Evolutionary conservation across 2,113 vertebrate species (phyloP).

Genomic region (Cathartes aura): DNA sequence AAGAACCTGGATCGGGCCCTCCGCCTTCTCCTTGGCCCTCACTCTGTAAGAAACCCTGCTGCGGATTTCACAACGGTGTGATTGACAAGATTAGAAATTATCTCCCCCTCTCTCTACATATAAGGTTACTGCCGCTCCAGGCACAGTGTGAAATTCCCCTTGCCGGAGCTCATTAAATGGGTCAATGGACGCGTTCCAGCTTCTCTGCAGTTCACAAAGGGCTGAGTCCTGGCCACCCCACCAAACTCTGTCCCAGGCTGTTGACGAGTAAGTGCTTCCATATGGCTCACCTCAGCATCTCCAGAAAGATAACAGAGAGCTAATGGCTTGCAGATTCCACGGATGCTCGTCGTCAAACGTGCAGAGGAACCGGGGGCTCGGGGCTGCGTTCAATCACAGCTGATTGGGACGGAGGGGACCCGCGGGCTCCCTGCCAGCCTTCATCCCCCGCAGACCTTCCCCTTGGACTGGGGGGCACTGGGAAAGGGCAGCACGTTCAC

Average conservation of each 20-base stretch:
- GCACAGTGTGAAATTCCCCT: slow-evolving; percentile 78
- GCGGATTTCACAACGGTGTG: slow-evolving; percentile 66
- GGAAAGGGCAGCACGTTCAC: background rate
- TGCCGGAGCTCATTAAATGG: slow-evolving; percentile 76
- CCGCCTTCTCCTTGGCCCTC: slow-evolving; percentile 53
- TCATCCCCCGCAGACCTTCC: background rate
- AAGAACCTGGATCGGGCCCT: slow-evolving; percentile 51
- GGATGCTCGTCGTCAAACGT: slow-evolving; percentile 21
- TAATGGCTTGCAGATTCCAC: slow-evolving; percentile 75
- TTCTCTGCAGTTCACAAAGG: slow-evolving; percentile 73
- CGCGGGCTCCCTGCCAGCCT: background rate
- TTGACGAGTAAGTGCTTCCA: slow-evolving; percentile 75
- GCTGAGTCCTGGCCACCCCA: slow-evolving; percentile 70
- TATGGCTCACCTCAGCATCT: slow-evolving; percentile 75
- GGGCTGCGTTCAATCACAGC: slow-evolving; percentile 47
- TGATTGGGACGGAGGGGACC: slow-evolving; percentile 52
- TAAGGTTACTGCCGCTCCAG: slow-evolving; percentile 73
- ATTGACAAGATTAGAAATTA: slow-evolving; percentile 74
- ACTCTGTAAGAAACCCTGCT: slow-evolving; percentile 56
- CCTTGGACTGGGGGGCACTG: background rate
- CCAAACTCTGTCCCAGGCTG: slow-evolving; percentile 70
- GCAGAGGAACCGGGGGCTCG: background rate
- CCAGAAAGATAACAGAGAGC: slow-evolving; percentile 71
- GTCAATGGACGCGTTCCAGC: slow-evolving; percentile 71
- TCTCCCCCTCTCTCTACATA: slow-evolving; percentile 61